Conservation (phyloP, 2,888 invertebrate genomes). For the Cerastis rubricosa region DNA sequence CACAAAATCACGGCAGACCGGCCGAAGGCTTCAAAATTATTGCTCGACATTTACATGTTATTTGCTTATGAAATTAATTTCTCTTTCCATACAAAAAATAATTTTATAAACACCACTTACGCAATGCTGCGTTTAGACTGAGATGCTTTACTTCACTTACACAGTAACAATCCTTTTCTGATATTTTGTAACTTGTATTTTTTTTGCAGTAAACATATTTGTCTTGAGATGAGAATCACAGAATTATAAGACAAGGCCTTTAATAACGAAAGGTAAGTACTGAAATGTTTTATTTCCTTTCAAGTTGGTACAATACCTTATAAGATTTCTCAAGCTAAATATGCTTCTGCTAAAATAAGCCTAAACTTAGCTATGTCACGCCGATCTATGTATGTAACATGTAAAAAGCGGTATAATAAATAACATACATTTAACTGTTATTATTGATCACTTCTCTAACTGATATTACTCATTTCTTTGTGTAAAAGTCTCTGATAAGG, state of each 20-base stretch:
- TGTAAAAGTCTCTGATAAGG: conserved; percentile 64
- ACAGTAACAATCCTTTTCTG: conserved; percentile 33
- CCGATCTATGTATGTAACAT: conserved; percentile 48
- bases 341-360: conserved; percentile 34
- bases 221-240: conserved; percentile 22
- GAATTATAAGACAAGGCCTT: conserved; percentile 1
- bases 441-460: conserved; percentile 48
- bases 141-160: conserved; percentile 28
- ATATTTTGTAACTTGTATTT: conserved; percentile 34
- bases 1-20: conserved; percentile 78
- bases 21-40: conserved; percentile 85
- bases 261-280: neutral
- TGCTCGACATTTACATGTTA: conserved; percentile 79
- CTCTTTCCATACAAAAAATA: conserved; percentile 67
- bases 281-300: conserved; percentile 8
- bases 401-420: conserved; percentile 53
- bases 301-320: neutral
- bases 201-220: conserved; percentile 28
- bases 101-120: conserved; percentile 61
- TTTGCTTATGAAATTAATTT: conserved; percentile 69
- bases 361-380: conserved; percentile 29
- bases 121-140: conserved; percentile 48
- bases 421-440: conserved; percentile 42
- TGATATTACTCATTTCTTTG: conserved; percentile 46
- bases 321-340: conserved; percentile 34